Base-by-base conservation (phyloP, 2,797 vertebrate genomes). In the Erpetoichthys calabaricus region DNA sequence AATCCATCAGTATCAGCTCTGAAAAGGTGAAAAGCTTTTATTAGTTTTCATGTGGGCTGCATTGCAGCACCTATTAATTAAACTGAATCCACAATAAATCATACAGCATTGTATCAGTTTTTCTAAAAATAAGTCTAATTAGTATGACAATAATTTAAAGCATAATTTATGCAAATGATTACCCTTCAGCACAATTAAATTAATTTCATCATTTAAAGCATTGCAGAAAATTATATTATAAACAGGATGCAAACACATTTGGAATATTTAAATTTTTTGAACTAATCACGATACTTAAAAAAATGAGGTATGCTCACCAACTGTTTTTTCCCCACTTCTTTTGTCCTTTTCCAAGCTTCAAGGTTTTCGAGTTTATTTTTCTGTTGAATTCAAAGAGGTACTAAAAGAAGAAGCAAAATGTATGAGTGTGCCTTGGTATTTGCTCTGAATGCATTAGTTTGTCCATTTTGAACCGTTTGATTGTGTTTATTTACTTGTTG, bases 111-210 rank as follows among this genome's bases (percentile, higher is more conserved):
- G 53, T 54, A 54, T 54, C 53, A 54, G 10, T 54, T 54, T 43
- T 42, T 42, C 53, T 54, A 54, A 54, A 54, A 54, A 43, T 54
- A 54, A 54, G 53, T 42, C 10, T 54, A 54, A 54, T 54, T 54
- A 54, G n/a, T 54, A 54, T 54, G 53, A 54, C 53, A 54, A 42
- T 42, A 42, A 42, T 54, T 54, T 54, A n/a, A 54, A 54, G 53
- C 53, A 54, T 54, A 54, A 54, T 54, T 54, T 54, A 54, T 54
- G 53, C 53, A 54, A 54, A 54, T 54, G 9, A 54, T 3, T 42
- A 54, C 5, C 53, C 53, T 54, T 54, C 41, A 54, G 53, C 41
- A 54, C 10, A 54, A 54, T 54, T 5, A 6, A 54, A 54, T 54
- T 54, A 54, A 54, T 54, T 54, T 54, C 53, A 54, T 54, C 10